Evolutionary conservation across 2,888 invertebrate genomes (phyloP).

Genomic region (Amorpha juglandis): DNA sequence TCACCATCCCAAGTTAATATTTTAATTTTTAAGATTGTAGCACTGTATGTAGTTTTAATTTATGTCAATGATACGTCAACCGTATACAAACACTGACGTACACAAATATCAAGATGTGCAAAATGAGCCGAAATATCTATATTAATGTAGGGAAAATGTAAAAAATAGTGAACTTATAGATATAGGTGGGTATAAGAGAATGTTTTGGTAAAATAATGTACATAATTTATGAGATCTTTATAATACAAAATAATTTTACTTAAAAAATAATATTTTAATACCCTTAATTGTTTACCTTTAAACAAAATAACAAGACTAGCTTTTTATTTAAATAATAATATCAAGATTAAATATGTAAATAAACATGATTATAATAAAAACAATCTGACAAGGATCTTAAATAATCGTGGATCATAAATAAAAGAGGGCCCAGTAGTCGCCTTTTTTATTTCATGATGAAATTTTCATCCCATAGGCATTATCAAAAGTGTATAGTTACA

Average conservation of each 20-base stretch:
- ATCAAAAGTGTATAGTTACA: too few relatives aligned
- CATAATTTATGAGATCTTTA: background rate
- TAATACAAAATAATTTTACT: background rate
- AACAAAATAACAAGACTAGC: conserved; percentile 11
- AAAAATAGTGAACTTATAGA: conserved; percentile 1
- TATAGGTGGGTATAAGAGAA: background rate
- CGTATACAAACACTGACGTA: too few relatives aligned
- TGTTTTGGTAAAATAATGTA: background rate
- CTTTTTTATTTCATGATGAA: too few relatives aligned
- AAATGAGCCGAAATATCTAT: too few relatives aligned
- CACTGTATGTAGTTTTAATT: too few relatives aligned
- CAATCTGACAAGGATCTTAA: background rate
- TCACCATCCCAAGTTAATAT: too few relatives aligned
- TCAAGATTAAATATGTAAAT: background rate
- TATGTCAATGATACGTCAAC: too few relatives aligned
- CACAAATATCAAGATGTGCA: too few relatives aligned
- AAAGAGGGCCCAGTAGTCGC: too few relatives aligned
- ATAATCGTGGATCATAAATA: background rate
- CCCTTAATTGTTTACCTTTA: background rate
- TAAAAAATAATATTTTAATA: conserved; percentile 2
- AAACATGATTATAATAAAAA: background rate
- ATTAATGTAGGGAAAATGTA: background rate
- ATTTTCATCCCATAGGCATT: too few relatives aligned
- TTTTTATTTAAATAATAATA: background rate
- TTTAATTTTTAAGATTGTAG: too few relatives aligned